Percentiles rank a stretch among this genome's conserved stretches.
Evolutionary conservation across 2,113 vertebrate genomes (phyloP).

Genomic region (Zapornia atra): DNA sequence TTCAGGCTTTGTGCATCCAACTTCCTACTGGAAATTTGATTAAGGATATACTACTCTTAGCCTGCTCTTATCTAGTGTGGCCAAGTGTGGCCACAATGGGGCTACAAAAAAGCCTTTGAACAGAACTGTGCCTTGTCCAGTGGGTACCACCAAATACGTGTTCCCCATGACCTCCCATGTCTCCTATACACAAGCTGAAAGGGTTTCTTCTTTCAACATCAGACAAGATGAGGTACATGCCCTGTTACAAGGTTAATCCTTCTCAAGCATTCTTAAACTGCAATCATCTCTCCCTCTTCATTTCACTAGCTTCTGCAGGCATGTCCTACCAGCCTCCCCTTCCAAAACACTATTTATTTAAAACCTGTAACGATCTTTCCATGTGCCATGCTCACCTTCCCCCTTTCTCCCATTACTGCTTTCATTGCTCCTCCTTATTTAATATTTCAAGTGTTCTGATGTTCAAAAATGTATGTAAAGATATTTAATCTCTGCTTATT

Average conservation of each 20-base stretch:
- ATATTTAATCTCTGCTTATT: background rate
- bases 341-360: background rate
- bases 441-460: background rate
- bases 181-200: background rate
- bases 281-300: background rate
- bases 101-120: background rate
- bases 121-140: background rate
- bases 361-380: background rate
- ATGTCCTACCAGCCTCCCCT: background rate
- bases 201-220: background rate
- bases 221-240: background rate
- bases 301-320: background rate
- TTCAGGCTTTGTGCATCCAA: background rate
- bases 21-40: background rate
- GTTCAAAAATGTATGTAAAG: background rate
- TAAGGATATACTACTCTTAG: background rate
- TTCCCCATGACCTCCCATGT: fast-evolving
- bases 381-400: background rate
- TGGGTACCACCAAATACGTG: background rate
- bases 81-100: background rate
- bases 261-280: background rate
- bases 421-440: background rate
- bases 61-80: background rate
- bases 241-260: background rate
- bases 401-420: background rate